A percentile compares a stretch with the other conserved stretches of the same genome.
phyloP scores from a whole-genome alignment of 1,140 invertebrate genomes.

The Lordiphosa stackelbergi region DNA sequence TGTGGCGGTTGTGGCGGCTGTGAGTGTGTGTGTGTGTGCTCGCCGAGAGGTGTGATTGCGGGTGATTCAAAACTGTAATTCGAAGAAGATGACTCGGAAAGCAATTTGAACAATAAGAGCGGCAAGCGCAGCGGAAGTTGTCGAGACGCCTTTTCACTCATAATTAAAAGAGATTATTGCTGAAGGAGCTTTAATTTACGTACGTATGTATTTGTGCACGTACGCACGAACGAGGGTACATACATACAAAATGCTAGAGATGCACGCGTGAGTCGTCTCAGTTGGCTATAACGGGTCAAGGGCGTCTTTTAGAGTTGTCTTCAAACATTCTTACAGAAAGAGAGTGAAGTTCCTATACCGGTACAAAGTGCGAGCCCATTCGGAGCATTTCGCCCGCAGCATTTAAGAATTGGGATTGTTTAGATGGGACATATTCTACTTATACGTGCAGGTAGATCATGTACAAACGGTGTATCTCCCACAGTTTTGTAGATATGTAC shows the following conservation, averaged over 20 bases:
- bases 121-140: conserved; percentile 51
- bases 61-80: conserved; percentile 52
- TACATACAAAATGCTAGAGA: conserved; percentile 2
- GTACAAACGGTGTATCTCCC: too few species aligned
- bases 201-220: conserved; percentile 7
- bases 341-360: too few species aligned
- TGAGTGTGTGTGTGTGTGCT: conserved; percentile 1
- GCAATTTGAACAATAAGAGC: conserved; percentile 46
- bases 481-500: too few species aligned
- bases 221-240: background rate
- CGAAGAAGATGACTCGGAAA: conserved; percentile 48
- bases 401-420: too few species aligned
- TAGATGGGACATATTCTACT: too few species aligned
- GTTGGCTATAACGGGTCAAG: background rate
- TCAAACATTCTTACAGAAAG: too few species aligned
- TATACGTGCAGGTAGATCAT: too few species aligned
- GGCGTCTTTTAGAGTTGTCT: too few species aligned
- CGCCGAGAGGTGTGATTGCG: conserved; percentile 44
- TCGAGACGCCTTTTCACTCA: conserved; percentile 53
- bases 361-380: too few species aligned
- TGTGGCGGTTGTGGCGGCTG: background rate
- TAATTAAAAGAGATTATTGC: conserved; percentile 59
- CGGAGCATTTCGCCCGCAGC: too few species aligned
- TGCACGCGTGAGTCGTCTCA: background rate
- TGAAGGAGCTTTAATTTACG: conserved; percentile 24